Base-by-base conservation (phyloP, 2,888 invertebrate genomes). In the Calephelis perditalis region DNA sequence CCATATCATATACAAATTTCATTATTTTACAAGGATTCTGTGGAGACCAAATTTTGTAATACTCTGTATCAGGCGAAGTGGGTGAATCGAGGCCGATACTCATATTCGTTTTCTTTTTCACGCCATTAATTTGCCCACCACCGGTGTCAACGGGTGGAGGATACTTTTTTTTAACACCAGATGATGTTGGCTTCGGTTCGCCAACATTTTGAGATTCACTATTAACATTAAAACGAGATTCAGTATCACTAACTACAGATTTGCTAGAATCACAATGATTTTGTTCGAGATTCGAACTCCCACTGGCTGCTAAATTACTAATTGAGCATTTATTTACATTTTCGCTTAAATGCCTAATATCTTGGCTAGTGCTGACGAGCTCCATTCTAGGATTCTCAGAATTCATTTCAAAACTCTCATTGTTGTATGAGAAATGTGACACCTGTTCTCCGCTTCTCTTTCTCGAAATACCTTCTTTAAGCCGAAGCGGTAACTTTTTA, bases 1-100 rank as follows among this genome's bases (percentile, higher is more conserved):
- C 91, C n/a, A 84, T 83, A 62, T 91, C 90, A 67, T 91, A 90
- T 46, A 91, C 88, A 64, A 91, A 91, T 73, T 91, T 91, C 91
- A 91, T 91, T 72, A 91, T 91, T 75, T 91, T 91, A 74, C 91
- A 91, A 37, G 92, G 91, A 76, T 92, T 92, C 74, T 92, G 92
- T 69, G 93, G 92, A 68, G 93, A 92, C 94, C 94, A 94, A 74
- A 94, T 93, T 74, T 94, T 94, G 78, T 93, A 93, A 77, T 94
- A 94, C 70, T 94, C 94, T 56, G 92, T 92, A 68, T 91, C 91
- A 11, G 92, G 92, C 62, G 92, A 91, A 65, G 91, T 91, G 0
- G 92, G 92, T 63, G 92, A 91, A 74, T 91, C 91, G 66, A 89
- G 80, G 43, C 84, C 91, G 63, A 85, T 85, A 71, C 90, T 89